Evolutionary conservation across 2,888 invertebrate genomes (phyloP), one percentile per base, ranked within the genome.

Genomic region (Octodonta nipae): DNA sequence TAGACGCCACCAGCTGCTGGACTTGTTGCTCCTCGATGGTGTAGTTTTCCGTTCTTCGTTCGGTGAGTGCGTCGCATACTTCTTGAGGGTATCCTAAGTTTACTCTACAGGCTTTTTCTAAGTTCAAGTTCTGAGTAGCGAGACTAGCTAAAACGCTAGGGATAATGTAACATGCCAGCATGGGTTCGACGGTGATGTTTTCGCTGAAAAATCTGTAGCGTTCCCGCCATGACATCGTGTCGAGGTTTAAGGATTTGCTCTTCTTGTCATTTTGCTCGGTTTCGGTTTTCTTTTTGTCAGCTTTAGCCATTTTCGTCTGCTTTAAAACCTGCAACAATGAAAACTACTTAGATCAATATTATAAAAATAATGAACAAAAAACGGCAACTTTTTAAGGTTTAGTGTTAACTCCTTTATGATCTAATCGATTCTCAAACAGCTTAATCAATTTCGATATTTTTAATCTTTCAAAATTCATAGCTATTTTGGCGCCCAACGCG

Each of bases 51-150:
- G 84, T 85, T 44, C 82, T 72, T 50, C 85, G 68, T 32, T 70
- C 67, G 1, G 81, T 76, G 20, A 87, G 60, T 0, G 86, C 83
- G 49, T 78, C 76, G 56, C 87, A 87, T 3, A 85, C 70, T 42
- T 74, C 71, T 34, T 73, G 71, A 1, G 77, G 69, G 49, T 78
- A 84, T 5, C 64, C 68, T 48, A 86, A 67, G 58, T 87, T 87
- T 1, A 86, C 85, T 41, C 85, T 64, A 54, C 87, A 87, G 1
- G 86, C 86, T 60, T 87, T 86, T 58, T 86, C 86, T 51, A 86
- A 65, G 56, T 84, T 84, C 30, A 87, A 63, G 59, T 86, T 86
- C 60, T 86, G 86, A 25, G 84, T 83, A 12, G 85, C 85, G 42
- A 86, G 55, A 27, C 77, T 74, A 2, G 85, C 77, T 8, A 73